Evolutionary conservation across 2,888 invertebrate species (phyloP).

Genomic region (Pterostichus madidus): DNA sequence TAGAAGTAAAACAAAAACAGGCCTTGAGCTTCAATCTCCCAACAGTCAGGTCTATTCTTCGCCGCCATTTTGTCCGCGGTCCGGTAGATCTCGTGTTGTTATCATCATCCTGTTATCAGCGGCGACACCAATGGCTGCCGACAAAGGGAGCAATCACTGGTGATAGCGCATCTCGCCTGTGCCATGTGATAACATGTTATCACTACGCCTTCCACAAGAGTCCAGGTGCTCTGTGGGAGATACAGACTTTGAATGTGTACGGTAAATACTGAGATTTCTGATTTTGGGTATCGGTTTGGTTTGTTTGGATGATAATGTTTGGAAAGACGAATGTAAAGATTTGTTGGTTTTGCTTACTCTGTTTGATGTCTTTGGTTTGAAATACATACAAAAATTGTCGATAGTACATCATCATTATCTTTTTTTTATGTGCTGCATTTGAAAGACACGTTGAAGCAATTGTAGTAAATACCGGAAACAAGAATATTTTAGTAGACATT

Average conservation of each 20-base stretch:
- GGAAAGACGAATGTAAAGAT: conserved; percentile 10
- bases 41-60: conserved; percentile 13
- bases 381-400: not conserved
- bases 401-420: too few species aligned
- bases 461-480: too few species aligned
- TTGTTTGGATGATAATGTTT: too few species aligned
- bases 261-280: conserved; percentile 4
- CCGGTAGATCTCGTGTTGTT: conserved; percentile 20
- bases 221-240: conserved; percentile 20
- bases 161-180: conserved; percentile 49
- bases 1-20: conserved; percentile 10
- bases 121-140: conserved; percentile 56
- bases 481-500: too few species aligned
- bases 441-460: too few species aligned
- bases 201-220: conserved; percentile 19
- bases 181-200: conserved; percentile 48
- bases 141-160: conserved; percentile 52
- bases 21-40: not conserved
- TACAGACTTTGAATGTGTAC: not conserved
- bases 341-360: not conserved
- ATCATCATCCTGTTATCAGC: conserved; percentile 23
- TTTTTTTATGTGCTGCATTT: too few species aligned
- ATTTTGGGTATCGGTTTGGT: conserved; percentile 15
- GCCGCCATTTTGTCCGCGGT: conserved; percentile 25
- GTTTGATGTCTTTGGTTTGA: conserved; percentile 4